Percentiles rank a stretch among this genome's conserved stretches.
Evolutionary conservation across 2,113 vertebrate species (phyloP).

Genomic region (Sorex araneus): DNA sequence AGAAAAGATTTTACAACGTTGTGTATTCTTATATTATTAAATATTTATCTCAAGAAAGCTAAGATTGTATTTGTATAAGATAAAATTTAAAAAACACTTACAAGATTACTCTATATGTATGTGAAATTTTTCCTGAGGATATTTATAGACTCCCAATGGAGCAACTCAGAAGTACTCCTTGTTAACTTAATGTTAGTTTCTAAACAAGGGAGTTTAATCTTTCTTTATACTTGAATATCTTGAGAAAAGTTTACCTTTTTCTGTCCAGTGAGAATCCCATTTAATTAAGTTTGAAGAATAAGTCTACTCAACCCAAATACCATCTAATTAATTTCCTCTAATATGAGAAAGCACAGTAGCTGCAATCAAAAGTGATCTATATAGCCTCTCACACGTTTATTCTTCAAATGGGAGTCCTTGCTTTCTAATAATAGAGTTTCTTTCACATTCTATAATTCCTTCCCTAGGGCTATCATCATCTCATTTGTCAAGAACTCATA

Average conservation of each 20-base stretch:
- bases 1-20: slow-evolving; percentile 18
- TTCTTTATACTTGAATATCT: slow-evolving; percentile 24
- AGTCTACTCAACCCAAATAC: background rate
- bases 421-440: slow-evolving; percentile 62
- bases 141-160: slow-evolving; percentile 56
- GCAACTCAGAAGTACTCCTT: background rate
- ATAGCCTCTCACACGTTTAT: background rate
- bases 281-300: slow-evolving; percentile 48
- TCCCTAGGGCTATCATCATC: slow-evolving; percentile 7
- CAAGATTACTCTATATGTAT: background rate
- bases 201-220: background rate
- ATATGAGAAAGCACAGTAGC: background rate
- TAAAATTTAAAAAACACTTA: slow-evolving; percentile 41
- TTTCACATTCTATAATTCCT: slow-evolving; percentile 11
- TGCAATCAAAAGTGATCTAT: slow-evolving; percentile 17
- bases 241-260: slow-evolving; percentile 9
- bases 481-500: slow-evolving; percentile 65
- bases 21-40: background rate
- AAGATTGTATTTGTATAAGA: slow-evolving; percentile 27
- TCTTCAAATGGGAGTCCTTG: slow-evolving; percentile 18
- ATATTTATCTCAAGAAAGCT: slow-evolving; percentile 40
- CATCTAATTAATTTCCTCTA: slow-evolving; percentile 34
- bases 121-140: background rate
- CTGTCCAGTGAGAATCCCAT: background rate
- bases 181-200: slow-evolving; percentile 20